Evolutionary conservation across 1,140 invertebrate genomes (phyloP).

Genomic region (Oryctes rhinoceros): DNA sequence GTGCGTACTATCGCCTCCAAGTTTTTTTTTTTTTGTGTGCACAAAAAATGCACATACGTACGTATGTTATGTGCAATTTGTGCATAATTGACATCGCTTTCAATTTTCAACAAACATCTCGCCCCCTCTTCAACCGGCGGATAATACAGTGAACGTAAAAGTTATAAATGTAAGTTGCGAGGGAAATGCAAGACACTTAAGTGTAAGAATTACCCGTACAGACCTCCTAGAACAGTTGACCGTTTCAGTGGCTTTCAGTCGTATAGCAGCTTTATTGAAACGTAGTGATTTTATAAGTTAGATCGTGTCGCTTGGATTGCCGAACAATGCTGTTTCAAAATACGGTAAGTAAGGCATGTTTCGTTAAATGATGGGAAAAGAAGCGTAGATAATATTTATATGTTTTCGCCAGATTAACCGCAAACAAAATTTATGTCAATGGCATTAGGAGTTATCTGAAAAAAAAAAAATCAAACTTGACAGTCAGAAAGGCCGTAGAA

Average conservation of each 20-base stretch:
- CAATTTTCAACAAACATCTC: background rate
- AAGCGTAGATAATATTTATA: too few relatives aligned
- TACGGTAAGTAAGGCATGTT: background rate
- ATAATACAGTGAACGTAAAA: constrained; percentile 19
- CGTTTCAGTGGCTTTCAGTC: constrained; percentile 1
- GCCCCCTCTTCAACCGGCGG: background rate
- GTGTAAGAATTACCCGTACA: background rate
- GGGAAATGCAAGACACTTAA: constrained; percentile 18
- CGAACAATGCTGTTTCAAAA: constrained; percentile 6
- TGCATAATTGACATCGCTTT: background rate
- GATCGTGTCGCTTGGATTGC: background rate
- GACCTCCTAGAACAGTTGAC: background rate
- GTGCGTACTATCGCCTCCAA: too few relatives aligned
- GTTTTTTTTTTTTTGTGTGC: background rate
- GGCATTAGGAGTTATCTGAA: too few relatives aligned
- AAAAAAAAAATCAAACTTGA: background rate
- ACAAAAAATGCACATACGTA: background rate
- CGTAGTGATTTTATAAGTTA: background rate
- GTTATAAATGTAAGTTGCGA: constrained; percentile 18
- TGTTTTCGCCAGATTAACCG: too few relatives aligned
- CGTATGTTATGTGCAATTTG: background rate
- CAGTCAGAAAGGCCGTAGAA: background rate
- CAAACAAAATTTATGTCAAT: too few relatives aligned
- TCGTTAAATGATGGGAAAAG: too few relatives aligned
- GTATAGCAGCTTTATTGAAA: background rate